A percentile compares a stretch with the other conserved stretches of the same genome.
Evolutionary conservation across 2,113 vertebrate genomes (phyloP).

Genomic region (Sus scrofa): T2T-Sscrofa CM000824.6:39813501-39814000

Average conservation of each 20-base stretch:
- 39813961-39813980: conserved; percentile 35
- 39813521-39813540: neutral
- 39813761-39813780: neutral
- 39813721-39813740: neutral
- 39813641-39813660: too few species aligned
- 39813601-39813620: neutral
- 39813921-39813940: conserved; percentile 41
- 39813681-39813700: too few species aligned
- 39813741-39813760: neutral
- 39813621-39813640: too few species aligned
- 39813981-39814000: neutral
- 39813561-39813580: too few species aligned
- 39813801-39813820: neutral
- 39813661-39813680: too few species aligned
- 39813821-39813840: neutral
- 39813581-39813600: neutral
- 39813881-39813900: neutral
- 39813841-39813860: conserved; percentile 14
- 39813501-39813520: neutral
- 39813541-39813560: neutral
- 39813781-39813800: neutral
- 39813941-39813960: neutral
- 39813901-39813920: neutral
- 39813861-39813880: conserved; percentile 3
- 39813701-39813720: neutral